These are phyloP conservation scores for Dicyrtoma fusca DNA, from an alignment of 2,888 invertebrate genomes.

Conservation along the genomic window DNA sequence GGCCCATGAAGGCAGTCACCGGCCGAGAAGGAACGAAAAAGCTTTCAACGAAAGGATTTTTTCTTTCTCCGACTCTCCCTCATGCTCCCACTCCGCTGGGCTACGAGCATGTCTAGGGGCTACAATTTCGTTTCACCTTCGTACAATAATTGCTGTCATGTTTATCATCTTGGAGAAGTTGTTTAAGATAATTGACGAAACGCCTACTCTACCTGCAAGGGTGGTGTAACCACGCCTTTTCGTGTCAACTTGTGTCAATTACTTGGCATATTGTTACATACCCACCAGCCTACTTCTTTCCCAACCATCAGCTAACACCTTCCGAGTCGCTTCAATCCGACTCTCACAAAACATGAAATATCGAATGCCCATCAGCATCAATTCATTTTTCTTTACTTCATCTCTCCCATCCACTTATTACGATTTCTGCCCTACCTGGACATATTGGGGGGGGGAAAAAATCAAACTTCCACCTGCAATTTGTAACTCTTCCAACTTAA, in stretches of 20 bases:
- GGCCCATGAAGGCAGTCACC: too few relatives aligned
- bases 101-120: constrained; percentile 37
- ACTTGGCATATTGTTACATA: constrained; percentile 46
- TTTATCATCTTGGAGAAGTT: constrained; percentile 49
- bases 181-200: constrained; percentile 52
- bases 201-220: constrained; percentile 46
- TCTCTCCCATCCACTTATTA: constrained; percentile 10
- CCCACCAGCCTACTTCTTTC: constrained; percentile 29
- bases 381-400: constrained; percentile 17
- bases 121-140: constrained; percentile 41
- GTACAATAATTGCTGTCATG: constrained; percentile 53
- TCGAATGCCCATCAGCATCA: constrained; percentile 34
- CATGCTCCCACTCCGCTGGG: not conserved
- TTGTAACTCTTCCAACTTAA: not conserved
- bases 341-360: constrained; percentile 24
- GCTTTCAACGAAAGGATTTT: too few relatives aligned
- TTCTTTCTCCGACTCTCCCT: not conserved
- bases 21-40: too few relatives aligned
- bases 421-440: not conserved
- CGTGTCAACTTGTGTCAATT: constrained; percentile 53
- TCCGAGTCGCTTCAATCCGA: constrained; percentile 3
- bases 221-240: constrained; percentile 49
- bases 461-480: not conserved
- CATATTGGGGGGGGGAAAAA: not conserved
- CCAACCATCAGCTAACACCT: constrained; percentile 25